phyloP scores from a whole-genome alignment of 2,113 vertebrate species.

The Rattus norvegicus region DNA sequence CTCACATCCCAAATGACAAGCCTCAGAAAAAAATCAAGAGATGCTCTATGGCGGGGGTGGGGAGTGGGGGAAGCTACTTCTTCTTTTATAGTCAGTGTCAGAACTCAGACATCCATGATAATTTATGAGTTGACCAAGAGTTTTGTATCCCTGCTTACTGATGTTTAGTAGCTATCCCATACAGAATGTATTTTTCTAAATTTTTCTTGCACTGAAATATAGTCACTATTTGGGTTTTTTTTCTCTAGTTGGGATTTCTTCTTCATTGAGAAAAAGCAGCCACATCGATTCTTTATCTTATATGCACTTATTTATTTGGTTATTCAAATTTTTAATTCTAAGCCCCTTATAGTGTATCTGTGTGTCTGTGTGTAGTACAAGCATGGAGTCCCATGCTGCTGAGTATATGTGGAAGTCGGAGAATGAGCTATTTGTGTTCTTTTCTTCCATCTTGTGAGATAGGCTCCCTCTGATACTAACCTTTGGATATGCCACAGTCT shows the following conservation, averaged over 20 bases:
- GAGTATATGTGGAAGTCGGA: background rate
- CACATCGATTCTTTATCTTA: slow-evolving; percentile 1
- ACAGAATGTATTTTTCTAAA: background rate
- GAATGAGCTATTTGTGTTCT: too few species aligned
- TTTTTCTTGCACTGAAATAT: slow-evolving; percentile 16
- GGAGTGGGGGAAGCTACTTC: too few species aligned
- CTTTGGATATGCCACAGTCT: too few species aligned
- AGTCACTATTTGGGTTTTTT: background rate
- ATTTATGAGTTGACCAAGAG: slow-evolving; percentile 44
- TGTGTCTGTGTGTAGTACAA: background rate
- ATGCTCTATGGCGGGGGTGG: background rate
- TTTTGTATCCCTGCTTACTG: slow-evolving; percentile 27
- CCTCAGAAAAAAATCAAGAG: slow-evolving; percentile 2
- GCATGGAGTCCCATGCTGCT: background rate
- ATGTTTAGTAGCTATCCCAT: slow-evolving; percentile 31
- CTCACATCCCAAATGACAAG: slow-evolving; percentile 64
- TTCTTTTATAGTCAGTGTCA: slow-evolving; percentile 60
- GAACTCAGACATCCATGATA: slow-evolving; percentile 53
- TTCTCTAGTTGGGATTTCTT: background rate
- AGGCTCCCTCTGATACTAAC: background rate
- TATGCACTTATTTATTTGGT: background rate
- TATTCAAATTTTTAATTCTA: background rate
- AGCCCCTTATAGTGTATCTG: background rate
- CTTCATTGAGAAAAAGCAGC: background rate
- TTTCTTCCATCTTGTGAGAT: too few species aligned